Base-by-base conservation (phyloP, 2,113 vertebrate species). In the Potamarius usumacintae region DNA sequence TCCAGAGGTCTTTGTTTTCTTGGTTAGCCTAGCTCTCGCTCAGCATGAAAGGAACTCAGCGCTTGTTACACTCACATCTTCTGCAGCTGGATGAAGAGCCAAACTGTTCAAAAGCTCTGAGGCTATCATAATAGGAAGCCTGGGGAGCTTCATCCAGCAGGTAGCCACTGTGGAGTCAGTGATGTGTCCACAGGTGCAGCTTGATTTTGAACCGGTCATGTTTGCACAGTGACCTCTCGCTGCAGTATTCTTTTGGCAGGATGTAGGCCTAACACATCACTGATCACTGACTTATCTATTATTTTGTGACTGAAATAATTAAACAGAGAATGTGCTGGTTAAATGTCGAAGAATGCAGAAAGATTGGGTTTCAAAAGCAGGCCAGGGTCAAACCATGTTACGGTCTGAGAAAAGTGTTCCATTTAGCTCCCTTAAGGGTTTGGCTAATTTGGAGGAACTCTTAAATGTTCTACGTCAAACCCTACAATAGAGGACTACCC, bases 151-250 rank as follows among this genome's bases (percentile, higher is more conserved):
- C 18, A 57, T 82, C 82, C 82, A 83, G 81, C 69, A 69, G 91
- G 88, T 89, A 82, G 88, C 50, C 69, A 90, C 10, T 65, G 12
- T 82, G 82, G 85, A 83, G 67, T 91, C 78, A 81, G 76, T 88
- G 90, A 90, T 92, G 67, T 88, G 90, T 88, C 89, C 92, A 92
- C 92, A 94, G 93, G 93, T 94, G 92, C 91, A 74, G 82, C 87
- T 87, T 71, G 85, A 89, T 89, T 89, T 91, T 88, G 72, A 78
- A 60, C 81, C 15, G 63, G 85, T 81, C 69, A 78, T 89, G 63
- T 89, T 90, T 89, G 71, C 83, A 84, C 86, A 88, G 48, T 67
- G 83, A 72, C 85, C 71, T 50, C 72, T 50, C 71, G 57, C 72
- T 50, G 42, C 74, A n/a, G 12, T 71, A 85, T 74, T 85, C 78